Conservation (phyloP, 1,140 invertebrate species). For the Drosophila sturtevanti region DNA sequence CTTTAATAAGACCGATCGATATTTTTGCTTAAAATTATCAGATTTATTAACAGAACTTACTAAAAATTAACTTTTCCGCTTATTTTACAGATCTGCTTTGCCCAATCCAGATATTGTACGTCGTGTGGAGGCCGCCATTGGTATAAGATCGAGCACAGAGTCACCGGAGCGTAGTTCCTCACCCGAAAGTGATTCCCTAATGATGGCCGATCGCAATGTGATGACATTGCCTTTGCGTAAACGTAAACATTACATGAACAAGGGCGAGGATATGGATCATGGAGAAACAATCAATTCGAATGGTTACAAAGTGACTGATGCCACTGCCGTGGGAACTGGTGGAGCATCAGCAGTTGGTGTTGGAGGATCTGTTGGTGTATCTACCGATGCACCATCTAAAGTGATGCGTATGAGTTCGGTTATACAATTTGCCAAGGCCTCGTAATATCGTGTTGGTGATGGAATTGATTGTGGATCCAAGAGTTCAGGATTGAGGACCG, state of each 20-base stretch:
- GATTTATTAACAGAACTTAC: neutral
- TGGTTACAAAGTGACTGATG: neutral
- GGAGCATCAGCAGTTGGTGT: constrained; percentile 25
- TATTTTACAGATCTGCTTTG: constrained; percentile 75
- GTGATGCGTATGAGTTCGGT: constrained; percentile 89
- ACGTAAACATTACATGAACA: constrained; percentile 90
- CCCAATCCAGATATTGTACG: constrained; percentile 87
- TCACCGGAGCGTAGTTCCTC: constrained; percentile 85
- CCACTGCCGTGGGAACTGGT: neutral
- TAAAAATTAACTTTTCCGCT: constrained; percentile 12
- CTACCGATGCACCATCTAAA: constrained; percentile 40
- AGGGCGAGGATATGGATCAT: constrained; percentile 84
- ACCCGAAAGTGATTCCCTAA: constrained; percentile 85
- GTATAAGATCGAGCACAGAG: constrained; percentile 85
- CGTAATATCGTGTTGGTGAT: constrained; percentile 76
- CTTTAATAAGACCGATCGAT: too few species aligned
- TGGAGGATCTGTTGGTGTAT: neutral
- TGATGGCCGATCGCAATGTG: constrained; percentile 85
- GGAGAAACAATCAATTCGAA: constrained; percentile 8
- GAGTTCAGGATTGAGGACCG: constrained; percentile 22
- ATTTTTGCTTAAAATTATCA: too few species aligned
- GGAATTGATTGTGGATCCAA: constrained; percentile 1
- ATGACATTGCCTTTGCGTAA: constrained; percentile 90
- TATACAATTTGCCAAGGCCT: constrained; percentile 91
- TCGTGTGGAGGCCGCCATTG: constrained; percentile 88